Base-by-base conservation (phyloP, 2,888 invertebrate genomes). In the Cremastobaeus sp. region DNA sequence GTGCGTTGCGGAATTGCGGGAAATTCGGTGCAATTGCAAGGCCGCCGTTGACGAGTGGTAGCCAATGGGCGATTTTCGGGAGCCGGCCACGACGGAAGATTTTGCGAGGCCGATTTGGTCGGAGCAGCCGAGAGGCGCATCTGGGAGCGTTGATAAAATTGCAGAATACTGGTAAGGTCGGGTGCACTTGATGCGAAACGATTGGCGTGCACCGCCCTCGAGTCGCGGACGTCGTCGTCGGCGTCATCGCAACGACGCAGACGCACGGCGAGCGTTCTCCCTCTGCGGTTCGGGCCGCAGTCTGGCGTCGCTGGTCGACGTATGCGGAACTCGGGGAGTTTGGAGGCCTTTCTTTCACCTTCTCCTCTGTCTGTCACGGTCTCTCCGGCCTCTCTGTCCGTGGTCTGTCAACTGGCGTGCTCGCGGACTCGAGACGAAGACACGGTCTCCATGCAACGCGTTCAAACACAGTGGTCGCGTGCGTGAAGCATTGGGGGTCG, bases 221-320 rank as follows among this genome's bases (percentile, higher is more conserved):
- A 52, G 30, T 73, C 52, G 52, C 39, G 39, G 66, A 50, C 54
- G 8, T 32, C 54, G 72, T 39, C 60, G 43, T 20, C 69, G 72
- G 28, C 66, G 70, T 50, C 65, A 47, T 55, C 52, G 55, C 57
- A 43, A 64, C 62, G 55, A 72, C 72, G 76, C 71, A 73, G 73
- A 59, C 65, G 69, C 72, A 45, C 48, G 52, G 54, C 70, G 41
- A 62, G 52, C 18, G 52, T 35, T 68, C 59, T 52, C 68, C 69
- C 69, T 76, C 52, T 72, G 72, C 70, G 48, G 69, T 21, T 57
- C 57, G 18, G 65, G 43, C 76, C 65, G 70, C 76, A 76, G 76
- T 76, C 70, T 70, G 66, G 73, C 62, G 73, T 76, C 73, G 73
- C 66, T 76, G 72, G 76, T 66, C 76, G 72, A 73, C 73, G 54